Base-by-base conservation (phyloP, 2,888 invertebrate genomes). In the Notodonta dromedarius region DNA sequence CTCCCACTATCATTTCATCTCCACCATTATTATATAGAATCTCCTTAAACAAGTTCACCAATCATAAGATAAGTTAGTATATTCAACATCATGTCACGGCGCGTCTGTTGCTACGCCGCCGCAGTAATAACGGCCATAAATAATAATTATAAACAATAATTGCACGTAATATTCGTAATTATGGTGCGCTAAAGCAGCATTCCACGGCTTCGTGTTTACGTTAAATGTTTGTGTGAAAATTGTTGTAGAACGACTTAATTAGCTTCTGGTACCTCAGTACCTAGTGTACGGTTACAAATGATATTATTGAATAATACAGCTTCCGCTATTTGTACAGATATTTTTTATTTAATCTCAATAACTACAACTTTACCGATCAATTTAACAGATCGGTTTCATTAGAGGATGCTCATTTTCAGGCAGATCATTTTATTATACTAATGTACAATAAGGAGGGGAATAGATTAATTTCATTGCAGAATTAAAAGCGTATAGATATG, bases 141-240 rank as follows among this genome's bases (percentile, higher is more conserved):
- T 74, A 65, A 59, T 67, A 73, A 71, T 71, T 75, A 76, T 62
- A 69, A 71, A 71, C 67, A 69, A 70, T 74, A 67, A 76, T 76
- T 69, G 62, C 69, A 66, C 65, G 50, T 75, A 75, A 76, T 72
- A 70, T 69, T 76, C 60, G 63, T 69, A 70, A 76, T 72, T 65
- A 57, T 53, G 62, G 39, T 56, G 42, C 54, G 32, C 24, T 16
- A 44, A 11, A 24, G 56, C 57, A 57, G 61, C 58, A 75, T 66
- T 73, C 70, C 66, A 64, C 65, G 24, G 24, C 42, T 14, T 2
- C 0, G 16, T 40, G 11, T 24, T 42, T 57, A 57, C 48, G 59
- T 42, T 52, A 24, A 16, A 57, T 64, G 14, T 61, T 66, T 59
- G 57, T 63, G 69, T 63, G 65, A 65, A 67, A 63, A 54, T 54